Percentiles rank a stretch among this genome's conserved stretches.
These are phyloP conservation scores for Melanerpes aurifrons DNA, from an alignment of 2,113 vertebrate species.

Conservation along the genomic window DNA sequence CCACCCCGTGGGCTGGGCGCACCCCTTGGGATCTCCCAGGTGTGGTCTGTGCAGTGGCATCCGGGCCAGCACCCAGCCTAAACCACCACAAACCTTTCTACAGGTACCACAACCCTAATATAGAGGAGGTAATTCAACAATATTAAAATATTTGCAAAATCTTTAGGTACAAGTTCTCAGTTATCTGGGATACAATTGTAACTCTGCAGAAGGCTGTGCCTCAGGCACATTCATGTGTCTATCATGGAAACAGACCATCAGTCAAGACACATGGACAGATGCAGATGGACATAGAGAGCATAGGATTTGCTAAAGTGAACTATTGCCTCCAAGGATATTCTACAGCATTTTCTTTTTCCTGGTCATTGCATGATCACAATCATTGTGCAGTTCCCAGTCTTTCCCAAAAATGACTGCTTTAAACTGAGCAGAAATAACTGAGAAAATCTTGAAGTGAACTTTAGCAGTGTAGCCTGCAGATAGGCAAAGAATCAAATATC, in stretches of 20 bases:
- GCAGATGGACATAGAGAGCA: background rate
- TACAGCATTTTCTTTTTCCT: background rate
- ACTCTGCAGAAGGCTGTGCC: background rate
- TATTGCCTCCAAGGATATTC: background rate
- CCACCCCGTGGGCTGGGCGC: no score
- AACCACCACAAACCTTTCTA: no score
- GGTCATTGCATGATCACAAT: background rate
- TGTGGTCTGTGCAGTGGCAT: no score
- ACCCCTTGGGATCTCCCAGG: no score
- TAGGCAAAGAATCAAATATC: background rate
- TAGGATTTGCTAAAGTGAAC: background rate
- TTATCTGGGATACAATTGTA: background rate
- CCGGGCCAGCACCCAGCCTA: no score
- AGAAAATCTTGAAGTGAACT: conserved; percentile 10
- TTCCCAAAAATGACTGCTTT: background rate
- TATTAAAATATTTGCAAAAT: background rate
- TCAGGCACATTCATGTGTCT: background rate
- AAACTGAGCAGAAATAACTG: conserved; percentile 30
- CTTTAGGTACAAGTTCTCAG: background rate
- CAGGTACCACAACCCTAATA: background rate
- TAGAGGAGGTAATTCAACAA: background rate
- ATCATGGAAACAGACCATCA: background rate
- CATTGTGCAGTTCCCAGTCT: background rate
- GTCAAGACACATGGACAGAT: background rate
- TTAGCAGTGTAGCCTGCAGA: background rate